A percentile compares a stretch with the other conserved stretches of the same genome.
Conservation (phyloP, 2,113 vertebrate genomes). For the Solenodon paradoxus region DNA sequence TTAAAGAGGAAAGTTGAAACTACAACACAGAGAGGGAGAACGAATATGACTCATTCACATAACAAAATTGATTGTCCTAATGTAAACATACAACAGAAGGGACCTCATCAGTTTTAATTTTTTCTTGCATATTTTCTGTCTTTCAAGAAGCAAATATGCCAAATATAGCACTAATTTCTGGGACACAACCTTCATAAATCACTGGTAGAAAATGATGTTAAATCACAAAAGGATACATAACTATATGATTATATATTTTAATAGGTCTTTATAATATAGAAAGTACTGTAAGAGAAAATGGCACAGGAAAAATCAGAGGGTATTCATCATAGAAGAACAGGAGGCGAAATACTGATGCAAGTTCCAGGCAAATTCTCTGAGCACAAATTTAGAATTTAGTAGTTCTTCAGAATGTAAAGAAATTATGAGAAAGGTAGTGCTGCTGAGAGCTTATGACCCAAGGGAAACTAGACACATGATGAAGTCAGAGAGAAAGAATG, state of each 20-base stretch:
- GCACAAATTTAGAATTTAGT: background rate
- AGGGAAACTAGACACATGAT: too few relatives aligned
- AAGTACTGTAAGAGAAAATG: background rate
- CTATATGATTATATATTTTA: background rate
- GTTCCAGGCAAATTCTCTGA: background rate
- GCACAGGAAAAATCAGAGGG: background rate
- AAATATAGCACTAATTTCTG: background rate
- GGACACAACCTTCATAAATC: background rate
- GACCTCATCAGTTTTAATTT: background rate
- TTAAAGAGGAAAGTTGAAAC: background rate
- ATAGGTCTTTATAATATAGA: background rate
- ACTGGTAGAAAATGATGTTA: background rate
- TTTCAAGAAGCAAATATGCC: background rate
- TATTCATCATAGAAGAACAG: background rate
- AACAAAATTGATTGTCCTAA: background rate
- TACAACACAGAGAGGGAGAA: background rate
- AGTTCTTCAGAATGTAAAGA: background rate
- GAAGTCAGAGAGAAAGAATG: background rate
- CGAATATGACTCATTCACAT: background rate
- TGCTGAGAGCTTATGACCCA: background rate
- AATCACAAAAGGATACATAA: background rate
- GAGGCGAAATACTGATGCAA: background rate
- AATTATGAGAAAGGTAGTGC: background rate
- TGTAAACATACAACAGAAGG: background rate
- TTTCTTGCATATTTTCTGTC: background rate